Evolutionary conservation across 2,888 invertebrate genomes (phyloP).

Genomic region (Synanthedon myopaeformis): DNA sequence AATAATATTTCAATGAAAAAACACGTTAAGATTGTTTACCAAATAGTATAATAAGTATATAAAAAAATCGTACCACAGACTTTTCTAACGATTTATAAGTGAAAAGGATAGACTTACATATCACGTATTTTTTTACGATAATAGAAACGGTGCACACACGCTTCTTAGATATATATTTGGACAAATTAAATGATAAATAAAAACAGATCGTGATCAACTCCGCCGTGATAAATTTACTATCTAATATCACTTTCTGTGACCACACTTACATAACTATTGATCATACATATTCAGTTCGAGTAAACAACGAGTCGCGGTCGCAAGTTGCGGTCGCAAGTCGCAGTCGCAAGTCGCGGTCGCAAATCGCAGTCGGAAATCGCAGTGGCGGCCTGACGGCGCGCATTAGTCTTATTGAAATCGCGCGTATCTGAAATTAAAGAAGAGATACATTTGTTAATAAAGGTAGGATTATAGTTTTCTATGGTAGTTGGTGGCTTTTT

Average conservation of each 20-base stretch:
- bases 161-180: neutral
- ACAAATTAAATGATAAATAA: neutral
- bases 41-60: too few species aligned
- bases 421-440: conserved; percentile 50
- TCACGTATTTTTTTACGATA: too few species aligned
- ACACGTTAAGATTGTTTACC: too few species aligned
- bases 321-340: neutral
- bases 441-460: too few species aligned
- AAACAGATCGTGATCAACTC: conserved; percentile 13
- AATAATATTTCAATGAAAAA: too few species aligned
- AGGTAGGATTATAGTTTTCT: too few species aligned
- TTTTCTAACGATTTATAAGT: too few species aligned
- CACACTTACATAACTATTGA: neutral
- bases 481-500: too few species aligned
- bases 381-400: conserved; percentile 18
- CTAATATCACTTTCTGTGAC: conserved; percentile 26
- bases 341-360: conserved; percentile 17
- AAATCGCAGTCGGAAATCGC: conserved; percentile 16
- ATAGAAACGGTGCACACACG: neutral
- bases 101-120: too few species aligned
- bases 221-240: conserved; percentile 8
- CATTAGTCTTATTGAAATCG: conserved; percentile 37
- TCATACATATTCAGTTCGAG: neutral
- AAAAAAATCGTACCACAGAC: too few species aligned
- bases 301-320: neutral